Percentiles rank a stretch among this genome's conserved stretches.
Conservation (phyloP, 2,797 vertebrate genomes). For the Trachops cirrhosus region DNA sequence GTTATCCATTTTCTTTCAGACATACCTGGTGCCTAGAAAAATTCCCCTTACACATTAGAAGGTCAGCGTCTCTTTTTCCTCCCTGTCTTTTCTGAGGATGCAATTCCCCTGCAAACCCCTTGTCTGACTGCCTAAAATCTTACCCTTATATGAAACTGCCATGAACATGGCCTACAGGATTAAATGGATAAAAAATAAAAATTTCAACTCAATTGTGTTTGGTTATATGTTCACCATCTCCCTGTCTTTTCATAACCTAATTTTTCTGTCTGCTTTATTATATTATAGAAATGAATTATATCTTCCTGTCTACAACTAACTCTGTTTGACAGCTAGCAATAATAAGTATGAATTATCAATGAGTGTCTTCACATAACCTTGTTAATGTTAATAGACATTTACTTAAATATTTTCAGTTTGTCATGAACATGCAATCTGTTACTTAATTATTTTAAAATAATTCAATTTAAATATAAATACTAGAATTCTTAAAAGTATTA, state of each 20-base stretch:
- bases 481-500: constrained; percentile 9
- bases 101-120: constrained; percentile 23
- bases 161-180: constrained; percentile 32
- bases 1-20: not conserved
- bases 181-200: constrained; percentile 64
- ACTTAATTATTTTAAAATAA: constrained; percentile 52
- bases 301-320: constrained; percentile 62
- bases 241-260: constrained; percentile 71
- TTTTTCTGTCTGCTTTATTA: constrained; percentile 71
- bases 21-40: not conserved
- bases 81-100: not conserved
- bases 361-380: constrained; percentile 26
- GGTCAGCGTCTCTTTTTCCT: not conserved
- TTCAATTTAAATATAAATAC: constrained; percentile 30
- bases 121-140: not conserved
- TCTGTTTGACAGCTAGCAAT: constrained; percentile 54
- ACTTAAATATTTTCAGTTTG: constrained; percentile 58
- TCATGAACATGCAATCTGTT: constrained; percentile 7
- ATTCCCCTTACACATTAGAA: not conserved
- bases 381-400: constrained; percentile 61
- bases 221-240: constrained; percentile 44
- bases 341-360: constrained; percentile 56
- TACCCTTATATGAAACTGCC: not conserved
- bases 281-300: constrained; percentile 61
- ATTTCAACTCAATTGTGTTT: constrained; percentile 61